Base-by-base conservation (phyloP, 2,113 vertebrate species). In the Ceyx margarethae region DNA sequence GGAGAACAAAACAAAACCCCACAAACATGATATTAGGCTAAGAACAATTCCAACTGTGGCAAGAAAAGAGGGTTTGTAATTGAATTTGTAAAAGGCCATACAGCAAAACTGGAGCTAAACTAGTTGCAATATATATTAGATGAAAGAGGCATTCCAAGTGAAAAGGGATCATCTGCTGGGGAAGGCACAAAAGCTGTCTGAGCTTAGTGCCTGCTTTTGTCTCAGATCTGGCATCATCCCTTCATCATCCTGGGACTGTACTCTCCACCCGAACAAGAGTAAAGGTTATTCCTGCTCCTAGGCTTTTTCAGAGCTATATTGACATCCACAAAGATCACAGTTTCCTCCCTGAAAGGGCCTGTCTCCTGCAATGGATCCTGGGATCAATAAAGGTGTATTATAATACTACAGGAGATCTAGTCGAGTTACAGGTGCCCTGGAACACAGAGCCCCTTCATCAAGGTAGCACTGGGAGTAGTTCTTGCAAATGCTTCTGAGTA, bases 61-160 rank as follows among this genome's bases (percentile, higher is more conserved):
- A 11, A 93, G 91, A 96, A 88, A 90, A 95, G 89, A 97, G 71
- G 45, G 60, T 50, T 86, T 26, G 37, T 96, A 95, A 94, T 91
- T 92, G 50, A 89, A 93, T 83, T 77, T 77, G 57, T 40, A 66
- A 87, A 94, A 93, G 74, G 74, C 85, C 35, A 1, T 18, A 6
- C 50, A 88, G 89, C 66, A 90, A 45, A 91, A 96, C 76, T 40
- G 77, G 74, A 95, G 80, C 69, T 79, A 31, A 82, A 88, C 40
- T 75, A 21, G 61, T 80, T 9, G 22, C 28, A 50, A 80, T 60
- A 18, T 46, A 4, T 19, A 60, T 94, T 90, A 77, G 26, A 56
- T 53, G 78, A 25, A 68, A 91, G 60, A 80, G 53, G n/a, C 61
- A 16, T 58, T 87, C 33, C 53, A 20, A 84, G 56, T 13, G 71